A percentile compares a stretch with the other conserved stretches of the same genome.
Evolutionary conservation across 1,140 invertebrate genomes (phyloP).

Genomic region (Musca domestica): DNA sequence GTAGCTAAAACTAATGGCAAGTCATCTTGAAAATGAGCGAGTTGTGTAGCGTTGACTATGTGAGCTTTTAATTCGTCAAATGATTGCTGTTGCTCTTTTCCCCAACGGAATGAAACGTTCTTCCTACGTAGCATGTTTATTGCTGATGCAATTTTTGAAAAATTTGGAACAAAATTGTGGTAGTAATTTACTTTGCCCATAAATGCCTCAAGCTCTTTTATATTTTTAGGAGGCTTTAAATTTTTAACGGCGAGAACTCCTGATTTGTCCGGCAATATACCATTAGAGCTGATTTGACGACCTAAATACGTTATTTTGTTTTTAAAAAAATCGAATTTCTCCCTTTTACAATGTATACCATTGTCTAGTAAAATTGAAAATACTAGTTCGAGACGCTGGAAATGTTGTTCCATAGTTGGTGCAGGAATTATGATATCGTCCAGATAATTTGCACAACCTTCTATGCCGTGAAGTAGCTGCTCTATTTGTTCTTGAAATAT

Average conservation of each 20-base stretch:
- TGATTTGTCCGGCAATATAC: constrained; percentile 30
- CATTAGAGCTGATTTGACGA: constrained; percentile 35
- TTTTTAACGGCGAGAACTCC: constrained; percentile 31
- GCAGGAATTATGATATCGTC: constrained; percentile 48
- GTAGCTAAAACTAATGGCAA: constrained; percentile 56
- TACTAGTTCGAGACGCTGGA: constrained; percentile 36
- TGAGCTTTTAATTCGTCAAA: constrained; percentile 3
- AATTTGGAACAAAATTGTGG: constrained; percentile 36
- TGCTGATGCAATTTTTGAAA: constrained; percentile 29
- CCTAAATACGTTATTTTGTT: constrained; percentile 38
- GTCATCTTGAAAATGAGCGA: constrained; percentile 52
- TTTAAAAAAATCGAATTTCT: constrained; percentile 31
- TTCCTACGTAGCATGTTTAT: constrained; percentile 37
- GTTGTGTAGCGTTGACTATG: constrained; percentile 16
- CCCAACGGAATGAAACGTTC: constrained; percentile 31
- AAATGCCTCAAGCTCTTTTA: constrained; percentile 38
- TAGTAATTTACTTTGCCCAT: constrained; percentile 41
- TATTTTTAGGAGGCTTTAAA: constrained; percentile 36
- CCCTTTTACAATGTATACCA: constrained; percentile 31
- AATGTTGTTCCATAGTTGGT: constrained; percentile 33
- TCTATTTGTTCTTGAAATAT: constrained; percentile 45
- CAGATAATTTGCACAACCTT: constrained; percentile 44
- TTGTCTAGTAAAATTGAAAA: constrained; percentile 30
- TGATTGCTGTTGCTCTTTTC: constrained; percentile 19
- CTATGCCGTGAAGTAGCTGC: constrained; percentile 39